Evolutionary conservation across 2,888 invertebrate genomes (phyloP).

Genomic region (Dynastes tityus): DNA sequence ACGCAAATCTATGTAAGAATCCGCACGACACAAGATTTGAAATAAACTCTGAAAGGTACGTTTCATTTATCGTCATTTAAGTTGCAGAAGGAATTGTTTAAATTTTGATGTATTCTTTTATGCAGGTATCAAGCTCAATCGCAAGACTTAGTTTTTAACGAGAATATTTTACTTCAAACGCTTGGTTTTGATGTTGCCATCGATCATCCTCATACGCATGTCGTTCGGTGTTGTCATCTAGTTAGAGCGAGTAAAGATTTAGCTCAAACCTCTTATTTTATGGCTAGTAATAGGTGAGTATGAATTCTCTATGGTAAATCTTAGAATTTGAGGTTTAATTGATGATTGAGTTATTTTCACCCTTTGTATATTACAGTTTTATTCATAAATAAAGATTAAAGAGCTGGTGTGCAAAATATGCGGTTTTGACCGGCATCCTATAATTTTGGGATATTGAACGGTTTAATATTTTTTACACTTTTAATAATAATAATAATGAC

Average conservation of each 20-base stretch:
- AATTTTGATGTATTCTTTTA: not conserved
- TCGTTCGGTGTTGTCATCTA: constrained; percentile 96
- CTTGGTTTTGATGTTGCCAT: constrained; percentile 98
- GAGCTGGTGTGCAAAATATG: too few relatives aligned
- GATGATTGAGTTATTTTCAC: too few relatives aligned
- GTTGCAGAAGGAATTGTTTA: not conserved
- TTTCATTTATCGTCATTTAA: not conserved
- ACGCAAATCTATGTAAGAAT: constrained; percentile 91
- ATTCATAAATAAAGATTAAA: too few relatives aligned
- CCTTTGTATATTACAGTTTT: too few relatives aligned
- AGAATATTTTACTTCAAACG: constrained; percentile 97
- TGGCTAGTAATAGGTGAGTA: constrained; percentile 94
- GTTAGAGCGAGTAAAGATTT: constrained; percentile 97
- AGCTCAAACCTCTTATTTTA: constrained; percentile 98
- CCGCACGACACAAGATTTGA: constrained; percentile 78
- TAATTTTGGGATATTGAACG: too few relatives aligned
- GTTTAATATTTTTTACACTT: too few relatives aligned
- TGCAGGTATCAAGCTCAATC: constrained; percentile 80
- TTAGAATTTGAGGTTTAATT: too few relatives aligned
- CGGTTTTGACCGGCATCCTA: too few relatives aligned
- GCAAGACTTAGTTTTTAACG: constrained; percentile 95
- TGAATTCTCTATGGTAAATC: not conserved
- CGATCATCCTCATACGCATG: constrained; percentile 98
- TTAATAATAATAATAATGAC: too few relatives aligned
- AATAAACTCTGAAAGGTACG: constrained; percentile 82